phyloP scores from a whole-genome alignment of 2,113 vertebrate genomes.

The Addax nasomaculatus region DNA sequence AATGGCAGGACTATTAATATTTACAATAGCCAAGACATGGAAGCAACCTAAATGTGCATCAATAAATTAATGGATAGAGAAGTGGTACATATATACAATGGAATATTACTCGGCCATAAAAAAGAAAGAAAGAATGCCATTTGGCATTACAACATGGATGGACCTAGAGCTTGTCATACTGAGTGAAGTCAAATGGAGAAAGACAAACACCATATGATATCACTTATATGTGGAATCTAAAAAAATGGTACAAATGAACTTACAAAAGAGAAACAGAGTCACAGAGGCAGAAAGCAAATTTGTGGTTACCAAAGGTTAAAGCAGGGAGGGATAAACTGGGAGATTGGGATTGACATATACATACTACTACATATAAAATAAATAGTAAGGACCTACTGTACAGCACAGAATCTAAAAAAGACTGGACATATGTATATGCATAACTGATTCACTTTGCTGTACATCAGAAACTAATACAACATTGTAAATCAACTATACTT shows the following conservation, averaged over 20 bases:
- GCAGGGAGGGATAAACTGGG: background rate
- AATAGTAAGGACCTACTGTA: background rate
- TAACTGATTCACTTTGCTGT: background rate
- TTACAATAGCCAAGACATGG: background rate
- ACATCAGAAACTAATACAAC: background rate
- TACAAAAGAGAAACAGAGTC: background rate
- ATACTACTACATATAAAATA: background rate
- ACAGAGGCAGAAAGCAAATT: background rate
- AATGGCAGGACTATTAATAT: background rate
- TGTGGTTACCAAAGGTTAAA: background rate
- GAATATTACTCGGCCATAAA: background rate
- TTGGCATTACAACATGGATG: background rate
- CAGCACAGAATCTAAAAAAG: background rate
- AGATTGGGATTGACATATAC: background rate
- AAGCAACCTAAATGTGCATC: background rate
- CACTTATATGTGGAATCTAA: background rate
- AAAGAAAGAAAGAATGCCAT: background rate
- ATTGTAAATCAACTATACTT: background rate
- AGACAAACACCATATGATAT: background rate
- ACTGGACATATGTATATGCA: background rate
- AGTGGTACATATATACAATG: background rate
- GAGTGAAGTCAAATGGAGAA: background rate
- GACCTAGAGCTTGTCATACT: background rate
- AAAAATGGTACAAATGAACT: background rate
- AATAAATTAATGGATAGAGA: background rate